Evolutionary conservation across 2,888 invertebrate genomes (phyloP).

Genomic region (Macaria liturata): DNA sequence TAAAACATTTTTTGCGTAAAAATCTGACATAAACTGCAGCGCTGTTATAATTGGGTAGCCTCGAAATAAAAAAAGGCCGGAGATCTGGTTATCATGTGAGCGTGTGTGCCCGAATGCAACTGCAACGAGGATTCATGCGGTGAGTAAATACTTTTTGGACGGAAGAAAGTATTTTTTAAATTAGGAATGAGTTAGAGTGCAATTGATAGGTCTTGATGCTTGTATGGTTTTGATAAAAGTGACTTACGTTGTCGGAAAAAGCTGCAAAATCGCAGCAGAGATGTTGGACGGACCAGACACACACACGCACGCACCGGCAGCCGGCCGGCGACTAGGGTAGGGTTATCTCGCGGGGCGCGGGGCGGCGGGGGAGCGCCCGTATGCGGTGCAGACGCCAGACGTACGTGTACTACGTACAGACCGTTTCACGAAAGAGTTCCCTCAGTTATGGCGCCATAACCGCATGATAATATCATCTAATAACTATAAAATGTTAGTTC

Average conservation of each 20-base stretch:
- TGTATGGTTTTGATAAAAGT: slow-evolving; percentile 13
- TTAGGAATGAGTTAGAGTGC: neutral
- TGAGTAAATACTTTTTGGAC: neutral
- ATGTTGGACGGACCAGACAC: slow-evolving; percentile 28
- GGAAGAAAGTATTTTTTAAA: neutral
- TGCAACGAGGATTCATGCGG: neutral
- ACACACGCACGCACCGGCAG: slow-evolving; percentile 33
- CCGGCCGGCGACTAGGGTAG: slow-evolving; percentile 34
- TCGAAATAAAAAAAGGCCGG: slow-evolving; percentile 12
- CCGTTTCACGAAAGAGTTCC: too few relatives aligned
- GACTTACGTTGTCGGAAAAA: slow-evolving; percentile 31
- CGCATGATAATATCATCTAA: too few relatives aligned
- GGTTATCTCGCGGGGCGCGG: slow-evolving; percentile 27
- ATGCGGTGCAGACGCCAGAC: slow-evolving; percentile 1
- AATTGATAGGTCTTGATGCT: neutral
- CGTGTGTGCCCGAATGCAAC: slow-evolving; percentile 3
- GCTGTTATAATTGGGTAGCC: slow-evolving; percentile 13
- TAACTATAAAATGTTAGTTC: too few relatives aligned
- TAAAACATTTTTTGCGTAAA: slow-evolving; percentile 20
- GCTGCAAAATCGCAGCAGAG: slow-evolving; percentile 31
- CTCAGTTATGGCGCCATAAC: too few relatives aligned
- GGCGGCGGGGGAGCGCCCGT: slow-evolving; percentile 13
- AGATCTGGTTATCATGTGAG: slow-evolving; percentile 12
- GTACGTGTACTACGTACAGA: slow-evolving; percentile 9
- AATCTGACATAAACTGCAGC: slow-evolving; percentile 13